phyloP scores from a whole-genome alignment of 2,113 vertebrate species.

The Rhegmatorhina hoffmannsi region DNA sequence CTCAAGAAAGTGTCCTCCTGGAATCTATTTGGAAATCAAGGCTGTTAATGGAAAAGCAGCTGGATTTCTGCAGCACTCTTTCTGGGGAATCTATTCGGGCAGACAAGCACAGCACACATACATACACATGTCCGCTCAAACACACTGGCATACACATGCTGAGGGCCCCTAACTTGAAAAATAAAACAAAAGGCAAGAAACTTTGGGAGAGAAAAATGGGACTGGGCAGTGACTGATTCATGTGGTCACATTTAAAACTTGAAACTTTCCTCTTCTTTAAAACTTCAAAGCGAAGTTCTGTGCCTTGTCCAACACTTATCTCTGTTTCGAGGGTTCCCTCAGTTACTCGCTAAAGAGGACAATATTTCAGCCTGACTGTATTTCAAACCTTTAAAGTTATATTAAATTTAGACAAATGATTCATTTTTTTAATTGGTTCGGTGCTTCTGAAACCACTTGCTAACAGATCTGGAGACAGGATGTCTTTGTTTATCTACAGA shows the following conservation, averaged over 20 bases:
- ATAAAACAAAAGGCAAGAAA: not conserved
- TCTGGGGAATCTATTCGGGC: constrained; percentile 3
- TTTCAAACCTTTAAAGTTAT: not conserved
- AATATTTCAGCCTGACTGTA: not conserved
- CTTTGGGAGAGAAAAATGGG: not conserved
- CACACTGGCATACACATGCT: not conserved
- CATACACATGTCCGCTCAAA: not conserved
- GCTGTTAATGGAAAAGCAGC: constrained; percentile 63
- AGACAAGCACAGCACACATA: not conserved
- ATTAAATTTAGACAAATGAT: constrained; percentile 8
- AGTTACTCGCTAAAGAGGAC: not conserved
- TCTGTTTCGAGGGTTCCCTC: not conserved
- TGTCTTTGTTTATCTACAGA: constrained; percentile 26
- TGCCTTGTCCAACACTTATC: not conserved
- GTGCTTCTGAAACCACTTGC: constrained; percentile 23
- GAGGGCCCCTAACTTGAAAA: not conserved
- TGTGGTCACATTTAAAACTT: not conserved
- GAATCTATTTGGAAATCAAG: constrained; percentile 36
- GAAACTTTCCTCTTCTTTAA: not conserved
- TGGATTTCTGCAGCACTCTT: constrained; percentile 49
- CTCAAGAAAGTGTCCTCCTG: constrained; percentile 39
- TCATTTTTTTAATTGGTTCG: not conserved
- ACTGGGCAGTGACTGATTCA: not conserved
- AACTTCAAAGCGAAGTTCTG: not conserved
- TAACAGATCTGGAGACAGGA: constrained; percentile 49